A percentile compares a stretch with the other conserved stretches of the same genome.
Evolutionary conservation across 64 coral and sea anemone species (phyloP).

Genomic region (Actinia equina): DNA sequence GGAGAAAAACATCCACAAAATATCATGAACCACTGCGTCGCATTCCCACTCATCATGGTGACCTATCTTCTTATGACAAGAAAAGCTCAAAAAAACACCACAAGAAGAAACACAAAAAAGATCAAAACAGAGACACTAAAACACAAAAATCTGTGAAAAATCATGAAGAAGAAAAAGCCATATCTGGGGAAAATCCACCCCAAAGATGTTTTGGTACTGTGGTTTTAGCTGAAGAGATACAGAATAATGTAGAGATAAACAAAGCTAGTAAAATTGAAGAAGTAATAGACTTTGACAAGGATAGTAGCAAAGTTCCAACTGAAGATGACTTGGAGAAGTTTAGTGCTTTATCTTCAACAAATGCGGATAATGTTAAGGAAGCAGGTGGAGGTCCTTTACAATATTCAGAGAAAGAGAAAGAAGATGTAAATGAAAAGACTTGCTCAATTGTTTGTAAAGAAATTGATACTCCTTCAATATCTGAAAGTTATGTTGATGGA

Average conservation of each 20-base stretch:
- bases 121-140: not conserved
- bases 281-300: not conserved
- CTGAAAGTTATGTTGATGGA: not conserved
- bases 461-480: not conserved
- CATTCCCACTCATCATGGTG: slow-evolving; percentile 28
- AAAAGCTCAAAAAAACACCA: slow-evolving; percentile 12
- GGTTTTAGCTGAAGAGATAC: not conserved
- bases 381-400: not conserved
- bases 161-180: not conserved
- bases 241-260: not conserved
- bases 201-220: too few species aligned
- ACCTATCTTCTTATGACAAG: not conserved
- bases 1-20: slow-evolving; percentile 35
- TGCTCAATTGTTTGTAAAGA: not conserved
- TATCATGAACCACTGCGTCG: slow-evolving; percentile 60
- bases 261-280: not conserved
- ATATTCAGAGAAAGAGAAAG: not conserved
- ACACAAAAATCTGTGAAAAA: not conserved
- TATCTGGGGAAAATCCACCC: not conserved
- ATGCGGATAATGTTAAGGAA: not conserved
- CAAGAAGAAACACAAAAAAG: slow-evolving; percentile 16
- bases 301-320: not conserved
- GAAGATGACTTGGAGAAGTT: not conserved
- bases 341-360: not conserved
- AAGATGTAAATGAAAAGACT: not conserved